Conservation (phyloP, 2,113 vertebrate genomes). For the Bagarius yarrelli region DNA sequence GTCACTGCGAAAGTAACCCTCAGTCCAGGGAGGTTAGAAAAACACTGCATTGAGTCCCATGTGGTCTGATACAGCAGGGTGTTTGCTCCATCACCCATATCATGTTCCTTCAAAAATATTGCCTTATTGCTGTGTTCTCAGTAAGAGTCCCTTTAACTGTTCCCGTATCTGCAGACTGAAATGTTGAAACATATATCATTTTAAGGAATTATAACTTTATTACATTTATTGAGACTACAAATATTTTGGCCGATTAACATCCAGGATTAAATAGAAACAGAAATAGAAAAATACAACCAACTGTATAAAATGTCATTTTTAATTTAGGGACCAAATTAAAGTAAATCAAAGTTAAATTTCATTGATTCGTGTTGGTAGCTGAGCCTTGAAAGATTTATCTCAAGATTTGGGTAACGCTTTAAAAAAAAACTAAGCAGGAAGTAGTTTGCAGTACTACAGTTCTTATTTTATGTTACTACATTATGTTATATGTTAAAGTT, state of each 20-base stretch:
- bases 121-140: constrained; percentile 39
- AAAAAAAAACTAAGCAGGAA: too few species aligned
- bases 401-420: too few species aligned
- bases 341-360: too few species aligned
- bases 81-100: constrained; percentile 44
- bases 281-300: too few species aligned
- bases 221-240: constrained; percentile 37
- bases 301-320: too few species aligned
- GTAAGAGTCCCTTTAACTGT: constrained; percentile 28
- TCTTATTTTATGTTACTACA: too few species aligned
- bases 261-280: too few species aligned
- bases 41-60: constrained; percentile 37
- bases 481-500: too few species aligned
- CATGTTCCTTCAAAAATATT: constrained; percentile 55
- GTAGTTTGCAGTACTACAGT: too few species aligned
- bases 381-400: too few species aligned
- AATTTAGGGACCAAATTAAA: too few species aligned
- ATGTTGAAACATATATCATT: not conserved
- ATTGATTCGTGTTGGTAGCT: too few species aligned
- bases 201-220: constrained; percentile 44
- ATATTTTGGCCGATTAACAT: constrained; percentile 36
- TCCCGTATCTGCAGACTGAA: constrained; percentile 22
- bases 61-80: constrained; percentile 42
- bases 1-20: constrained; percentile 35
- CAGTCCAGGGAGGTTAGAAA: constrained; percentile 47